Conservation (phyloP, 2,888 invertebrate genomes). For the Charanyca ferruginea region DNA sequence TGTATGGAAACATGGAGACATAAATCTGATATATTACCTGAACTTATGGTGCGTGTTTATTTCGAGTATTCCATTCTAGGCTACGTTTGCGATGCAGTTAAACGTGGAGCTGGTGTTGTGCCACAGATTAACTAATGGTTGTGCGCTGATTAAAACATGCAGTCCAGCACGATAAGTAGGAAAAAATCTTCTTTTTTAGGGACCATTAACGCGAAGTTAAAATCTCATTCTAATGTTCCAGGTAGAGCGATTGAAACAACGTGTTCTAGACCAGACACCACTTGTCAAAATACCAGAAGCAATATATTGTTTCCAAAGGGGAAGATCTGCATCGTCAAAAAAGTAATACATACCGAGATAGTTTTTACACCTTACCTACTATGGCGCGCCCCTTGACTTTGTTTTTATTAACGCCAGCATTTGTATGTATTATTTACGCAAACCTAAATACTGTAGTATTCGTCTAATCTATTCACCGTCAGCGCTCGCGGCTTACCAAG, state of each 20-base stretch:
- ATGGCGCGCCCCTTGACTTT: not conserved
- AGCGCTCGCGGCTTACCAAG: too few relatives aligned
- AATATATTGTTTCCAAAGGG: constrained; percentile 76
- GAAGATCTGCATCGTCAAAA: constrained; percentile 57
- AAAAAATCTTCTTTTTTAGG: not conserved
- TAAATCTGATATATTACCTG: constrained; percentile 77
- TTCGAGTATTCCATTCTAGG: not conserved
- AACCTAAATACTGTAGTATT: too few relatives aligned
- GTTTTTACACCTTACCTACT: not conserved
- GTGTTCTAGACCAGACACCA: constrained; percentile 78
- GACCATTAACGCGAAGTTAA: not conserved
- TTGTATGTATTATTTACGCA: not conserved
- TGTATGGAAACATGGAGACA: constrained; percentile 84
- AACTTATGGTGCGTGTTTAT: constrained; percentile 74
- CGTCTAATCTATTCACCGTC: too few relatives aligned
- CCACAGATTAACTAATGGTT: too few relatives aligned
- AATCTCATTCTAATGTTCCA: constrained; percentile 57
- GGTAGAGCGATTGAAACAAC: constrained; percentile 80
- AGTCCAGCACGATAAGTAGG: too few relatives aligned
- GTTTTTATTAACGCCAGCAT: not conserved
- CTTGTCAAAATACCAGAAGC: constrained; percentile 81
- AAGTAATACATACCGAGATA: constrained; percentile 36
- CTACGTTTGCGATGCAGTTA: not conserved
- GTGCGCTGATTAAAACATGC: too few relatives aligned
- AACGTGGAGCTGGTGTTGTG: too few relatives aligned